These are phyloP conservation scores for Aporophyla lueneburgensis DNA, from an alignment of 2,888 invertebrate genomes.

Conservation along the genomic window DNA sequence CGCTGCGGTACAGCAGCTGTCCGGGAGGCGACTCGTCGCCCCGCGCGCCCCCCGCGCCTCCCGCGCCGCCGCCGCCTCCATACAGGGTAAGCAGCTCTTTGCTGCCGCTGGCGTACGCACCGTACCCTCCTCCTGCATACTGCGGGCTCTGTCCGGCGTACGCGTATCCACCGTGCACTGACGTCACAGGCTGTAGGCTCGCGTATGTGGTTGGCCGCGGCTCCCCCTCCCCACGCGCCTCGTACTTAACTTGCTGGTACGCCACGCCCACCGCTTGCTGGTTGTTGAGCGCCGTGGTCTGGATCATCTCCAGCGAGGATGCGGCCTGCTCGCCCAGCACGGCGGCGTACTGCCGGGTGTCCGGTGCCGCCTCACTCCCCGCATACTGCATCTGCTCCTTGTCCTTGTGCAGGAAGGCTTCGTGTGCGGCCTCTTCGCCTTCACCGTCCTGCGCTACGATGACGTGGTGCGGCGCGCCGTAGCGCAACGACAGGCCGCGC, in stretches of 20 bases:
- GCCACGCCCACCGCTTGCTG: constrained; percentile 85
- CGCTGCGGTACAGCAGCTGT: constrained; percentile 91
- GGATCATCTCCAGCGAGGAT: constrained; percentile 84
- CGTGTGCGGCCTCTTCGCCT: constrained; percentile 76
- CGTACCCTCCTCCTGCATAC: constrained; percentile 74
- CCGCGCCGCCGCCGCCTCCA: constrained; percentile 75
- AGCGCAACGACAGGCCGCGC: constrained; percentile 80
- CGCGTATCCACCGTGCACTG: constrained; percentile 85
- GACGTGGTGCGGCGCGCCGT: constrained; percentile 82
- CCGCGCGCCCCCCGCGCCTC: constrained; percentile 75
- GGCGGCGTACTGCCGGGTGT: constrained; percentile 80
- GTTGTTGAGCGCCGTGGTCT: constrained; percentile 81
- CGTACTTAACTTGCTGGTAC: constrained; percentile 87
- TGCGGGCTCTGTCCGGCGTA: constrained; percentile 83
- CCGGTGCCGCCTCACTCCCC: constrained; percentile 64
- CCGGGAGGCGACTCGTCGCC: constrained; percentile 90
- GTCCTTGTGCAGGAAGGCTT: constrained; percentile 81
- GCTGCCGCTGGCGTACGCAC: constrained; percentile 71
- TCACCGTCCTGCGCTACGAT: constrained; percentile 81
- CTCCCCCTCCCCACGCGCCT: constrained; percentile 83
- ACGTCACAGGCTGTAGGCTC: constrained; percentile 92
- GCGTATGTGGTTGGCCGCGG: constrained; percentile 90
- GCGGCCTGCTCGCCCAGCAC: constrained; percentile 78
- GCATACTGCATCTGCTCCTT: constrained; percentile 79
- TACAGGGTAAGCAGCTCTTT: constrained; percentile 80